Evolutionary conservation across 2,797 vertebrate species (phyloP).

Genomic region (Myotis planiceps): DNA sequence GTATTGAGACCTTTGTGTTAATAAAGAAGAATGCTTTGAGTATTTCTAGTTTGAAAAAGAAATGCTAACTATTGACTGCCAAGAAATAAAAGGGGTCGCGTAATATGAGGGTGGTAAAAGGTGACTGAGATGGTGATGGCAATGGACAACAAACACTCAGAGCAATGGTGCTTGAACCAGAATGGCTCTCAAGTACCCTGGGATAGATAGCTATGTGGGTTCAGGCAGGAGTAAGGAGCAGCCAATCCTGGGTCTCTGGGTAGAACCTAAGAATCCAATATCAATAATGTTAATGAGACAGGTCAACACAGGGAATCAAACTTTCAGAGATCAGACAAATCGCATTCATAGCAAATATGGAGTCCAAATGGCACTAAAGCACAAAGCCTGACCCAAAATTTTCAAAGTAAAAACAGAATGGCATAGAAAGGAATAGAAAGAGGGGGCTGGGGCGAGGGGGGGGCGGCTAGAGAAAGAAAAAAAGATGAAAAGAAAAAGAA

Average conservation of each 20-base stretch:
- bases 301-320: neutral
- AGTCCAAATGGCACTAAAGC: neutral
- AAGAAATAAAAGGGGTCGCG: neutral
- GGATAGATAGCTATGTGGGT: neutral
- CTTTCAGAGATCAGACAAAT: neutral
- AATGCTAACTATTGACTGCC: constrained; percentile 14
- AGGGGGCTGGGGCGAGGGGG: no score
- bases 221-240: neutral
- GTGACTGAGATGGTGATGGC: neutral
- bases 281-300: neutral
- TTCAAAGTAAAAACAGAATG: neutral
- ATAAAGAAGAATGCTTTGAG: constrained; percentile 45
- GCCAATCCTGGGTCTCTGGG: neutral
- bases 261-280: neutral
- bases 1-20: constrained; percentile 46
- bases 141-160: neutral
- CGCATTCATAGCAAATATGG: neutral
- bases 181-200: neutral
- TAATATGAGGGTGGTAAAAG: neutral
- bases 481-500: neutral
- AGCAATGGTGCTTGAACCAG: neutral
- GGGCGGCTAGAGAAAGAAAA: neutral
- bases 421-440: neutral
- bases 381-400: neutral
- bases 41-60: constrained; percentile 45